phyloP scores from a whole-genome alignment of 1,140 invertebrate genomes.

The Aphidius ervi region DNA sequence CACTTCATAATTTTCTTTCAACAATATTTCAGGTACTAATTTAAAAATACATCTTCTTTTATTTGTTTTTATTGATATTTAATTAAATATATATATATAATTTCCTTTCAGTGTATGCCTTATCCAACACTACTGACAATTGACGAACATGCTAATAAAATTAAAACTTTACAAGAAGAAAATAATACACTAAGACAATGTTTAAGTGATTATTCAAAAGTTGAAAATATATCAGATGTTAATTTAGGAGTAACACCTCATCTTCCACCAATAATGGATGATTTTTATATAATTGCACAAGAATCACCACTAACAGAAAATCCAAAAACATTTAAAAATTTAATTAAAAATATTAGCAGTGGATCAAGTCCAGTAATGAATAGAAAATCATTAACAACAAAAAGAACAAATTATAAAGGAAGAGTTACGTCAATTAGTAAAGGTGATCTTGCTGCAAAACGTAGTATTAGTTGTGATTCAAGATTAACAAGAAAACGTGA shows the following conservation, averaged over 20 bases:
- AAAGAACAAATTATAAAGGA: conserved; percentile 46
- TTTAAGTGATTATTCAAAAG: conserved; percentile 49
- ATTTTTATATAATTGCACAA: conserved; percentile 87
- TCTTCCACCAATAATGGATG: conserved; percentile 78
- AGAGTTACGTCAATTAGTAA: conserved; percentile 47
- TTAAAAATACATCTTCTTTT: not conserved
- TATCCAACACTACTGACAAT: conserved; percentile 79
- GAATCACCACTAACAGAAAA: conserved; percentile 54
- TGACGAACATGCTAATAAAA: conserved; percentile 76
- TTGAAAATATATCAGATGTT: conserved; percentile 54
- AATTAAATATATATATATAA: not conserved
- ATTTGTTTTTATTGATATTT: conserved; percentile 9
- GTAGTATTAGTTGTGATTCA: conserved; percentile 52
- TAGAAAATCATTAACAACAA: conserved; percentile 57
- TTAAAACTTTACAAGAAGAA: conserved; percentile 79
- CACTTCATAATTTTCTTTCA: conserved; percentile 89
- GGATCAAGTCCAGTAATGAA: conserved; percentile 75
- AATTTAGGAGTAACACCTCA: conserved; percentile 61
- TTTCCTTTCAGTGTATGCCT: conserved; percentile 65
- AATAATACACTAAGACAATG: conserved; percentile 65
- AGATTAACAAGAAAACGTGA: conserved; percentile 51
- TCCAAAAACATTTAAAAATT: conserved; percentile 67
- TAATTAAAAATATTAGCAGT: conserved; percentile 74
- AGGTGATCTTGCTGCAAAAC: conserved; percentile 43
- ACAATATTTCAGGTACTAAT: conserved; percentile 73